Evolutionary conservation across 2,888 invertebrate species (phyloP), one percentile per base, ranked within the genome.

Genomic region (Thyatira batis): DNA sequence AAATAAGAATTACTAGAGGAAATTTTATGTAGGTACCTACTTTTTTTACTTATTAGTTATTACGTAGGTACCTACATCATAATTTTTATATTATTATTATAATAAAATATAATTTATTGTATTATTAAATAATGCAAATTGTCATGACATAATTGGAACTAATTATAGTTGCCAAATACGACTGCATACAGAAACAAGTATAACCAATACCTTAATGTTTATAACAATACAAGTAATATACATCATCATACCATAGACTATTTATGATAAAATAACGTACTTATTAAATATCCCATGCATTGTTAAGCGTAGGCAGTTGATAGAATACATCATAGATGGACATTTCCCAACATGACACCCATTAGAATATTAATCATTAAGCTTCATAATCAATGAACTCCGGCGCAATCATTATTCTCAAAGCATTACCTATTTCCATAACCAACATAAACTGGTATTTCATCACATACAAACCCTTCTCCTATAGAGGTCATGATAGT

Each of bases 41-140:
- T 69, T 56, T 57, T 81, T 81, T 82, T 60, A 70, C 61, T 76
- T 63, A 45, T n/a, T n/a, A n/a, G n/a, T n/a, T n/a, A n/a, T n/a
- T n/a, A 51, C 39, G 21, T 21, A 21, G n/a, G 6, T 2, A n/a
- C 10, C 0, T 3, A 5, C n/a, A n/a, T n/a, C n/a, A 39, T 8
- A 39, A 1, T 11, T 13, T 6, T 13, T 11, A 33, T 11, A 39
- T 39, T 17, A 39, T n/a, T n/a, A n/a, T 39, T 3, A 39, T 17
- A 39, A 39, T 13, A 5, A 11, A 13, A 33, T 33, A 33, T 33
- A 33, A 13, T 33, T 33, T 13, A 33, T 13, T 13, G 33, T 33
- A 33, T 17, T 33, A 33, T 13, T 5, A 33, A 17, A 39, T 39
- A 6, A 2, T 39, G 8, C 13, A 39, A n/a, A 39, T 39, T 39